Base-by-base conservation (phyloP, 2,797 vertebrate genomes). In the Chaunax sp. region DNA sequence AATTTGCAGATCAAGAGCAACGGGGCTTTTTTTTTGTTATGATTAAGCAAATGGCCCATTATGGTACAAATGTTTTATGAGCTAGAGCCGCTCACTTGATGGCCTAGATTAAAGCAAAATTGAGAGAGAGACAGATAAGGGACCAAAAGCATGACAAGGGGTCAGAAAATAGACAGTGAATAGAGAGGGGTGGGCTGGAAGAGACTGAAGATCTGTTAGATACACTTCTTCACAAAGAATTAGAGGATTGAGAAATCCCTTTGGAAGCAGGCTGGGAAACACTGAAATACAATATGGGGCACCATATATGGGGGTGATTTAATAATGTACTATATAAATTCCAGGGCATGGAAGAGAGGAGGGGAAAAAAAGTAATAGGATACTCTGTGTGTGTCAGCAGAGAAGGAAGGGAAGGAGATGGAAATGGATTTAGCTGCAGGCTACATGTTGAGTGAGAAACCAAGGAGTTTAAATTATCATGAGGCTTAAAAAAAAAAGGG, bases 11-110 rank as follows among this genome's bases (percentile, higher is more conserved):
- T 71, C 59, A 51, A 53, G 59, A 81, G 65, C 33, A 35, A 81
- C 50, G 69, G 50, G 76, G 46, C 3, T 60, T 84, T 67, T 62
- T 85, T 81, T 71, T 57, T 65, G 64, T 82, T 84, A 67, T 77
- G 75, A 90, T 89, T 77, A 84, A 78, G 68, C 64, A 87, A 90
- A 89, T 70, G 75, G 25, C 11, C 63, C 55, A 65, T 82, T 83
- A 80, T 57, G 37, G 63, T 57, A 68, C 18, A 66, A 77, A 75
- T 74, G 41, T 64, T 83, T 80, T 65, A 72, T 52, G 64, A 83
- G 64, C 28, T 37, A 57, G 58, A 57, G 65, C 44, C 50, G 57
- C 68, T 71, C 26, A 67, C 47, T 69, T 69, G 71, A 83, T 75
- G 68, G 67, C 61, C 53, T 44, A 75, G 62, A 85, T 78, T 82